Evolutionary conservation across 2,888 invertebrate species (phyloP), one percentile per base, ranked within the genome.

Genomic region (Chesias legatella): DNA sequence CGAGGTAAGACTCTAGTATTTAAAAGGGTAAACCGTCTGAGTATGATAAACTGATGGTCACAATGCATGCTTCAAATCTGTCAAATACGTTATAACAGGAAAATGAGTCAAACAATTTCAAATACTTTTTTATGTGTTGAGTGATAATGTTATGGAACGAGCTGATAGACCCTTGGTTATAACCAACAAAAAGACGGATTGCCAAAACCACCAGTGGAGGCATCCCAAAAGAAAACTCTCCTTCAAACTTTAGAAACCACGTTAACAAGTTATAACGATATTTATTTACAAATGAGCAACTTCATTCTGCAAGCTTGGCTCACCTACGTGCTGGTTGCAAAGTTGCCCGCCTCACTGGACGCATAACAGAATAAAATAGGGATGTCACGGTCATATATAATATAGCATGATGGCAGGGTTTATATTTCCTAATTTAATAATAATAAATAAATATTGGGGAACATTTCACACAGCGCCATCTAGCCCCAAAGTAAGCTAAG

Each of bases 301-400:
- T 35, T 29, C 10, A 28, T 30, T 21, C 27, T 20, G 23, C 32
- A 25, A 35, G 38, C 36, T 49, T 8, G 26, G 44, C 40, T 48
- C 47, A 47, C 44, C 32, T 47, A 47, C 44, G 34, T 47, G 40
- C 44, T 7, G 21, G 33, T 43, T 33, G 33, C 24, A 8, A 24
- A 44, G 33, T 54, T 54, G 34, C 33, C 40, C 46, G 43, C 47
- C 42, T 51, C 44, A 51, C 42, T 53, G 29, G 33, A 34, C 46
- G 32, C 43, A 46, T 45, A 51, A 53, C 54, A 37, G 44, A n/a
- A 10, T 8, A 24, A 10, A 24, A 9, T 39, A 35, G 8, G 13
- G 28, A 28, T 24, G 38, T 17, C 13, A n/a, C n/a, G n/a, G n/a
- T 6, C 10, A 11, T 5, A 3, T 11, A 27, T 5, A 27, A n/a